These are phyloP conservation scores for Pseudomyrmex flavicornis DNA, from an alignment of 1,140 invertebrate species.

Conservation along the genomic window DNA sequence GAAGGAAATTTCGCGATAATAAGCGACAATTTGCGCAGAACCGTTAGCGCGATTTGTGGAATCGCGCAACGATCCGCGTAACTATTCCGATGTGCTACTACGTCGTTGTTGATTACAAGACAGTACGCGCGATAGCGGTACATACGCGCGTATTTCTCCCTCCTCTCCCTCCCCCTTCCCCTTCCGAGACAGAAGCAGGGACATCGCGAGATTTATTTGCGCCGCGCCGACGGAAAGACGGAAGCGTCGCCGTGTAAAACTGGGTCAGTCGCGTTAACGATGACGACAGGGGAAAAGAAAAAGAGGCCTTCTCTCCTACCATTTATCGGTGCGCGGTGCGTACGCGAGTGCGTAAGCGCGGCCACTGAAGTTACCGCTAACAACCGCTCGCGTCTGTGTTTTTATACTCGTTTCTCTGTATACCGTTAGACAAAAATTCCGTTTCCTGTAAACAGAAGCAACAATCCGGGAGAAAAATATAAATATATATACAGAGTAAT, in stretches of 20 bases:
- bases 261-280: slow-evolving; percentile 23
- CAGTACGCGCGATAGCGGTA: slow-evolving; percentile 28
- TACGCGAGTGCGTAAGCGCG: slow-evolving; percentile 44
- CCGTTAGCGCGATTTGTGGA: slow-evolving; percentile 31
- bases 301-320: not conserved
- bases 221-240: slow-evolving; percentile 10
- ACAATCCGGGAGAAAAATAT: not conserved
- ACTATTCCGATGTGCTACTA: not conserved
- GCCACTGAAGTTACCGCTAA: slow-evolving; percentile 50
- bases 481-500: not conserved
- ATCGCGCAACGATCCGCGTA: slow-evolving; percentile 9
- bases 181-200: not conserved
- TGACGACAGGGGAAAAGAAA: slow-evolving; percentile 51
- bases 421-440: slow-evolving; percentile 48
- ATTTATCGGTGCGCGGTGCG: slow-evolving; percentile 21
- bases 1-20: not conserved
- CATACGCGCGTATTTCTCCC: not conserved
- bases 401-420: not conserved
- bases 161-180: not conserved
- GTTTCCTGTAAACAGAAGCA: too few relatives aligned
- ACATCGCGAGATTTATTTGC: slow-evolving; percentile 14
- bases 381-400: slow-evolving; percentile 8
- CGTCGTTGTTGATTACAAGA: slow-evolving; percentile 25
- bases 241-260: slow-evolving; percentile 37
- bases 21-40: not conserved